Conservation (phyloP, 2,113 vertebrate species). For the Montifringilla adamsi region DNA sequence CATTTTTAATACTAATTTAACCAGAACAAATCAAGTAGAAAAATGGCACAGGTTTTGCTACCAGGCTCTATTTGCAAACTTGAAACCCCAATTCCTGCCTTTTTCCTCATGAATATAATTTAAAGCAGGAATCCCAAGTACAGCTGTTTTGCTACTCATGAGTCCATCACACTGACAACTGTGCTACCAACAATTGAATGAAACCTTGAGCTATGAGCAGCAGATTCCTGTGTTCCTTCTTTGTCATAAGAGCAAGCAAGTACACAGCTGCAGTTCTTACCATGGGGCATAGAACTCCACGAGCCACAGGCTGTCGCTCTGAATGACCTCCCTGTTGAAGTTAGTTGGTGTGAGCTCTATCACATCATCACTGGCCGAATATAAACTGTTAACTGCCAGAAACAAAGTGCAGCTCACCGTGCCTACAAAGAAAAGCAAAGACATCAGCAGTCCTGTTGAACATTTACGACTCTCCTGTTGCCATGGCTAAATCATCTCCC, state of each 20-base stretch:
- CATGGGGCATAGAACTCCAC: slow-evolving; percentile 96
- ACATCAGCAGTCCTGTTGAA: neutral
- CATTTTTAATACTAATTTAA: neutral
- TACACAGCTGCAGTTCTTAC: slow-evolving; percentile 73
- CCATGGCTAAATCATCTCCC: neutral
- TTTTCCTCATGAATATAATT: neutral
- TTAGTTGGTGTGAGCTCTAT: slow-evolving; percentile 88
- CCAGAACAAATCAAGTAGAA: neutral
- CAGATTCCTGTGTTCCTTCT: neutral
- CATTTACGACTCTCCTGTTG: neutral
- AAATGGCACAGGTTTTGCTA: neutral
- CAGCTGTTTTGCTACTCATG: neutral
- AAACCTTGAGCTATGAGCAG: neutral
- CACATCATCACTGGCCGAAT: slow-evolving; percentile 89
- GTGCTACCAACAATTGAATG: neutral
- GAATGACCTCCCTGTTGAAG: slow-evolving; percentile 93
- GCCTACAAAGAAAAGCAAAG: slow-evolving; percentile 70
- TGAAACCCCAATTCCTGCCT: neutral
- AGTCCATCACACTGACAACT: neutral
- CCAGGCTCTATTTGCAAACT: neutral
- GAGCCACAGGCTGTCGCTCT: slow-evolving; percentile 92
- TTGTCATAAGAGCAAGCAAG: neutral
- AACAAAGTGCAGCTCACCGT: slow-evolving; percentile 82
- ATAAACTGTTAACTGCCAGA: slow-evolving; percentile 79
- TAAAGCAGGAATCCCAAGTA: neutral